phyloP scores from a whole-genome alignment of 2,888 invertebrate species.

The Harpalus rufipes region DNA sequence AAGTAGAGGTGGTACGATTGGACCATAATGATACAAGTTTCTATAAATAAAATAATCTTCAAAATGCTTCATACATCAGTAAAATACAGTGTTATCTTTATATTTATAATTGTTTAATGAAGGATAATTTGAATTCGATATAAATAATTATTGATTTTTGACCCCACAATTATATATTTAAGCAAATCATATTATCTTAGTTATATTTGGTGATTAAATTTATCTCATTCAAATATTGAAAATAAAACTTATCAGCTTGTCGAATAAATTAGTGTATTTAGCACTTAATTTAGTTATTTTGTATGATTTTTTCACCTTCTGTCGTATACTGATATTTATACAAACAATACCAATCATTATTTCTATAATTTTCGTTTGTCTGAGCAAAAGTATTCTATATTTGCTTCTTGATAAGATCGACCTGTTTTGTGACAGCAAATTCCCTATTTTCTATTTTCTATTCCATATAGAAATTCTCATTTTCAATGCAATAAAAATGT shows the following conservation, averaged over 20 bases:
- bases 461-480: constrained; percentile 12
- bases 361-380: too few relatives aligned
- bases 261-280: constrained; percentile 39
- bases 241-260: constrained; percentile 8
- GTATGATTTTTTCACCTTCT: not conserved
- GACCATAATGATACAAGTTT: too few relatives aligned
- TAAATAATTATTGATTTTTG: not conserved
- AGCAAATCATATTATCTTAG: constrained; percentile 12
- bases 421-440: constrained; percentile 1
- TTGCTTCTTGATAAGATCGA: too few relatives aligned
- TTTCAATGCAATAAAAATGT: constrained; percentile 39
- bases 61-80: too few relatives aligned
- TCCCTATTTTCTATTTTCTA: not conserved
- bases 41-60: too few relatives aligned
- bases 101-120: too few relatives aligned
- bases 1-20: too few relatives aligned
- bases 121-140: not conserved
- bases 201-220: constrained; percentile 11
- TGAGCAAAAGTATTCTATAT: too few relatives aligned
- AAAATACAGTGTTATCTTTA: too few relatives aligned
- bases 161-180: constrained; percentile 3
- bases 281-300: constrained; percentile 22
- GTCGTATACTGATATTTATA: constrained; percentile 14
- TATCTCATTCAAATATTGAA: constrained; percentile 33
- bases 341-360: not conserved